A percentile compares a stretch with the other conserved stretches of the same genome.
Evolutionary conservation across 2,888 invertebrate species (phyloP).

Genomic region (Cataglyphis rosenhaueri): DNA sequence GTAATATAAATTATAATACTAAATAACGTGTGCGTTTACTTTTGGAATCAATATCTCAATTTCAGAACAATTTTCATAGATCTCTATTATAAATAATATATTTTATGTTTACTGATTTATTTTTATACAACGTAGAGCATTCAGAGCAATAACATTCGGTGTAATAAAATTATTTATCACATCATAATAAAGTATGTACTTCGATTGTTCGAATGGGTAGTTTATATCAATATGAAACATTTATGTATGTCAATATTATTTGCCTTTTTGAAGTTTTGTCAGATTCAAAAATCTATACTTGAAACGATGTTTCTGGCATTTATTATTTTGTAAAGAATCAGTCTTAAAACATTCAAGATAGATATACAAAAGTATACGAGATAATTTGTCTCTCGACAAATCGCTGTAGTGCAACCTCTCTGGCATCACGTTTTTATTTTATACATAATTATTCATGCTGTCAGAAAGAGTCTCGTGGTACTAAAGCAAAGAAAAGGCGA

Average conservation of each 20-base stretch:
- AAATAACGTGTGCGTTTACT: neutral
- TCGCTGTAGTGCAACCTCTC: slow-evolving; percentile 89
- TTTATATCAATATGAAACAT: neutral
- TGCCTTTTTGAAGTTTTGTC: neutral
- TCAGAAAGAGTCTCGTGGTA: slow-evolving; percentile 14
- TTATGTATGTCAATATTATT: neutral
- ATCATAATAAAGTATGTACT: neutral
- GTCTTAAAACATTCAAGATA: neutral
- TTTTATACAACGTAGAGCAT: neutral
- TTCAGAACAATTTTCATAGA: neutral
- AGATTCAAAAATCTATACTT: neutral
- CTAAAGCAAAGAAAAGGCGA: slow-evolving; percentile 10
- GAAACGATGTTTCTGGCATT: neutral
- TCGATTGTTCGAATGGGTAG: neutral
- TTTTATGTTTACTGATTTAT: neutral
- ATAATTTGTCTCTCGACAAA: slow-evolving; percentile 89
- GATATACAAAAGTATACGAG: slow-evolving; percentile 64
- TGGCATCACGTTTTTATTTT: slow-evolving; percentile 92
- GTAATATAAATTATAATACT: neutral
- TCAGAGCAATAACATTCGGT: neutral
- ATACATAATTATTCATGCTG: slow-evolving; percentile 87
- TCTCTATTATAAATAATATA: neutral
- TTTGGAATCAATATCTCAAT: neutral
- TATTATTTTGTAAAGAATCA: slow-evolving; percentile 17
- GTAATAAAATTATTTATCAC: neutral